Percentiles rank a stretch among this genome's conserved stretches.
phyloP scores from a whole-genome alignment of 1,140 invertebrate species.

The Cydia amplana region DNA sequence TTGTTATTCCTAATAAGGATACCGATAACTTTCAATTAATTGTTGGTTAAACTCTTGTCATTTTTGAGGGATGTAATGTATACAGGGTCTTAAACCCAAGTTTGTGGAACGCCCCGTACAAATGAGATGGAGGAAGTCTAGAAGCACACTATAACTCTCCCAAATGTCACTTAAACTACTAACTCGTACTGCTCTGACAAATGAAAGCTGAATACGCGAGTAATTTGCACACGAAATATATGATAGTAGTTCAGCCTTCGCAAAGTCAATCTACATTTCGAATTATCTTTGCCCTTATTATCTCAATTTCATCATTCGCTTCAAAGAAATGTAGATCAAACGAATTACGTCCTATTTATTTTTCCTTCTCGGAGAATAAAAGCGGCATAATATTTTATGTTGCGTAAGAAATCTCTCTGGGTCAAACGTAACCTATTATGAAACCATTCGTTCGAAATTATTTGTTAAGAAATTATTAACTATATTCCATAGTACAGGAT shows the following conservation, averaged over 20 bases:
- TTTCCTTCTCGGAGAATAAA: background rate
- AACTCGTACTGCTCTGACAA: conserved; percentile 25
- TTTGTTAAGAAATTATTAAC: too few relatives aligned
- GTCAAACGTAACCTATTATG: background rate
- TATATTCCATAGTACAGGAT: too few relatives aligned
- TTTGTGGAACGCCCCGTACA: conserved; percentile 22
- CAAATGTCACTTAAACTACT: conserved; percentile 31
- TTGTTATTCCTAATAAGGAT: background rate
- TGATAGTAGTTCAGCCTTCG: conserved; percentile 11
- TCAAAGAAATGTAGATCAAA: conserved; percentile 30
- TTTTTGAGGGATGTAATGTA: conserved; percentile 22
- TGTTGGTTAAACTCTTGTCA: background rate
- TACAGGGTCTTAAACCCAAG: conserved; percentile 4
- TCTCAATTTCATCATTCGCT: conserved; percentile 31
- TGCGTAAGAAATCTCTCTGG: background rate
- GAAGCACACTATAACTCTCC: conserved; percentile 22
- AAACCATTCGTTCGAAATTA: background rate
- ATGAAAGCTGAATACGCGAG: background rate
- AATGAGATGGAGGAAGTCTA: conserved; percentile 22
- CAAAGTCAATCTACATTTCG: conserved; percentile 15
- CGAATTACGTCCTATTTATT: conserved; percentile 26
- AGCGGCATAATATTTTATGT: conserved; percentile 21
- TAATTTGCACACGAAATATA: conserved; percentile 10
- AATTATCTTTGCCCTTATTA: conserved; percentile 20
- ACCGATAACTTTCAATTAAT: background rate